Base-by-base conservation (phyloP, 2,113 vertebrate genomes). In the Colius striatus region DNA sequence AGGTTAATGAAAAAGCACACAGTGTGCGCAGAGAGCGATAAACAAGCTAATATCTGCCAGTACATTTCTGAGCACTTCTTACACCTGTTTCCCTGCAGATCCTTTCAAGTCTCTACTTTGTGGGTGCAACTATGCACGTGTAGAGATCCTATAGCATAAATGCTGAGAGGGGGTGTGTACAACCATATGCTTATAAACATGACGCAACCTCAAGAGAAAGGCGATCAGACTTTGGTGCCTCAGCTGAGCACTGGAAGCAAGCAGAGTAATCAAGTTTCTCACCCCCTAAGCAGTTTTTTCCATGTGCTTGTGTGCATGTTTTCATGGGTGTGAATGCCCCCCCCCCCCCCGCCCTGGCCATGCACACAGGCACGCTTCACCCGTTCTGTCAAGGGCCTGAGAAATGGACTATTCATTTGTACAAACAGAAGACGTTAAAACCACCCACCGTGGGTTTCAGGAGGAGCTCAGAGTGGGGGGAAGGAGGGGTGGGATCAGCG, bases 291-390 rank as follows among this genome's bases (percentile, higher is more conserved):
- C 8, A 41, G 5, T 70, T 83, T 95, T 91, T 73, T 23, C 76
- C 68, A 29, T 77, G 53, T 68, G 87, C 34, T 45, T 91, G 91
- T 5, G 63, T 90, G 90, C 51, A 9, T 92, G 87, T 78, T 85
- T 9, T 5, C 77, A 53, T n/a, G 84, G 5, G 34, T 32, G 55
- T 57, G 55, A n/a, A n/a, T n/a, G n/a, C n/a, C n/a, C n/a, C n/a
- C n/a, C n/a, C n/a, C n/a, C n/a, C n/a, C n/a, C n/a, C n/a, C n/a
- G n/a, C n/a, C n/a, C n/a, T n/a, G n/a, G n/a, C n/a, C n/a, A n/a
- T n/a, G n/a, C 1, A 0, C 50, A 27, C 30, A n/a, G 57, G 47
- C 84, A 84, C 3, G 0, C 61, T 68, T 55, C 4, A 0, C 32
- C 72, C 66, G 71, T 88, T 89, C 48, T 66, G 60, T 18, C 9